Base-by-base conservation (phyloP, 2,797 vertebrate genomes). In the Ictinia mississippiensis region DNA sequence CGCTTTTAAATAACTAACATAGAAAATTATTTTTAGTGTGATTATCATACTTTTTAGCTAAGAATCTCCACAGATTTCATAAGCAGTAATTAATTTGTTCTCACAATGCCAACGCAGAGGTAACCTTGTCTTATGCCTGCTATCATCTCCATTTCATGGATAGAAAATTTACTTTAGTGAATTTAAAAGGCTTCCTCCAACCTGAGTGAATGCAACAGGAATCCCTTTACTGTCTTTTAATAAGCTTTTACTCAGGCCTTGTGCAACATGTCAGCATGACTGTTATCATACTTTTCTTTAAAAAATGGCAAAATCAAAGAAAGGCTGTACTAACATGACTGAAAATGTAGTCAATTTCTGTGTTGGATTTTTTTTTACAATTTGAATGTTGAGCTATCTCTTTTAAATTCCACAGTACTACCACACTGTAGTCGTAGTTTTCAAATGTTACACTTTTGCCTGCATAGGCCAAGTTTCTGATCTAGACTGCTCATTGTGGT, bases 71-170 rank as follows among this genome's bases (percentile, higher is more conserved):
- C 53, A n/a, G 77, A 75, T 84, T 93, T 92, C 80, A 79, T 58
- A 61, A 87, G 92, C 45, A 72, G 73, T 55, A 87, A 89, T 83
- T 90, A 74, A 90, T 83, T 94, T 86, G 77, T 78, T 83, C 83
- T 88, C 85, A 90, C 59, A 58, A 89, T 1, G 11, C 80, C 68
- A 88, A 16, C 40, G 73, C 45, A 7, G 71, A 84, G 71, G 83
- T 77, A 94, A 92, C 72, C n/a, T 80, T 77, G 59, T 87, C 62
- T 85, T 83, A 73, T 59, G 45, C 83, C 61, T 93, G 65, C 33
- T 70, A 63, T 20, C 59, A n/a, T 63, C 89, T 89, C 42, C 28
- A 62, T 55, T 89, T 77, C 52, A 59, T 10, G 16, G 50, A 50
- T 2, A 52, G 78, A 75, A 75, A 82, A 68, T 31, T 84, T 49